phyloP scores from a whole-genome alignment of 2,113 vertebrate species.

The Epinephelus fuscoguttatus region DNA sequence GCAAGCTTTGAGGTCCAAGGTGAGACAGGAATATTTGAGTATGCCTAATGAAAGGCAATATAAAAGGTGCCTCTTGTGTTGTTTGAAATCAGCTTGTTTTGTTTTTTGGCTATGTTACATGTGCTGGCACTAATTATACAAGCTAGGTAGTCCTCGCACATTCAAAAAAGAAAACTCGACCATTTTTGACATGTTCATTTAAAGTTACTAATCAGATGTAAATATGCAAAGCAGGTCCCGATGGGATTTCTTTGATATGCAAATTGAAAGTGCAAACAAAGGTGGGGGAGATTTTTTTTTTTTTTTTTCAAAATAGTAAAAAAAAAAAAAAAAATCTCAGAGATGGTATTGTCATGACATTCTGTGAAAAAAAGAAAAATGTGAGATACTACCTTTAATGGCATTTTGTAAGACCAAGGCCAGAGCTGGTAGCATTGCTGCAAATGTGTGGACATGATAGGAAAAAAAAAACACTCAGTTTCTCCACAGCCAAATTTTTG shows the following conservation, averaged over 20 bases:
- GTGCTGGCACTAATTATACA: constrained; percentile 84
- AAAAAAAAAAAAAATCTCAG: constrained; percentile 40
- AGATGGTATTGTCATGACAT: constrained; percentile 71
- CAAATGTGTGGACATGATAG: neutral
- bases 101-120: constrained; percentile 78
- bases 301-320: constrained; percentile 3
- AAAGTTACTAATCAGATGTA: constrained; percentile 87
- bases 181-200: constrained; percentile 87
- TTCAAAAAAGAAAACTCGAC: constrained; percentile 79
- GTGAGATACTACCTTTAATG: constrained; percentile 44
- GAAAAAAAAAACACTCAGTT: neutral
- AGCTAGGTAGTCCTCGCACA: constrained; percentile 75
- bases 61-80: constrained; percentile 77
- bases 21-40: constrained; percentile 82
- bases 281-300: constrained; percentile 71
- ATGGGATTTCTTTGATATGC: constrained; percentile 86
- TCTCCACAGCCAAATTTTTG: constrained; percentile 33
- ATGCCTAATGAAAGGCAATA: constrained; percentile 81
- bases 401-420: constrained; percentile 39
- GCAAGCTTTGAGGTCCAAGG: constrained; percentile 74
- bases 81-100: constrained; percentile 82
- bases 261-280: constrained; percentile 85
- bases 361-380: constrained; percentile 46
- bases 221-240: constrained; percentile 85
- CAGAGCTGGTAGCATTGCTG: neutral